Evolutionary conservation across 2,797 vertebrate species (phyloP).

Genomic region (Lagorchestes hirsutus): DNA sequence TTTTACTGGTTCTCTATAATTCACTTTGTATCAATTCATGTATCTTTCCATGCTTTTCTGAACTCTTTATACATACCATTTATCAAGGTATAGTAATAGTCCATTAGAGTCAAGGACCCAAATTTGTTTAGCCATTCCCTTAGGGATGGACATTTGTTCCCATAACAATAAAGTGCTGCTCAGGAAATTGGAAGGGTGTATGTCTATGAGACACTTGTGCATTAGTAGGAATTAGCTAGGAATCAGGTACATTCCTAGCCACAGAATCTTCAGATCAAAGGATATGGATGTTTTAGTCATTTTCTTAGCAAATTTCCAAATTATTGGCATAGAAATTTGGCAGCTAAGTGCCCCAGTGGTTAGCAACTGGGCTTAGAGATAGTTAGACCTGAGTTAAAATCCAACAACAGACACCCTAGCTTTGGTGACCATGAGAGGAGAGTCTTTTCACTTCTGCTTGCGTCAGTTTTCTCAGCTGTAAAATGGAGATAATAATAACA

Average conservation of each 20-base stretch:
- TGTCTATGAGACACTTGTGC: background rate
- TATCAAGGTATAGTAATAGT: background rate
- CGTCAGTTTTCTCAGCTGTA: background rate
- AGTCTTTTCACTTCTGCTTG: background rate
- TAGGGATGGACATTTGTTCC: background rate
- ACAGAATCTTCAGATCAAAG: background rate
- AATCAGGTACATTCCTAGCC: background rate
- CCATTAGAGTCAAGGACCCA: background rate
- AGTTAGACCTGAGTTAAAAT: background rate
- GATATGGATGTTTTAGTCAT: background rate
- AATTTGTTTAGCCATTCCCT: background rate
- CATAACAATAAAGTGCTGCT: background rate
- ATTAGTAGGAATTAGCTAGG: background rate
- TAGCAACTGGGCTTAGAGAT: background rate
- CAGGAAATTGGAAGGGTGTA: background rate
- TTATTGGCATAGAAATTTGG: background rate
- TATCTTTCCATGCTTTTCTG: background rate
- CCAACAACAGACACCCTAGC: background rate
- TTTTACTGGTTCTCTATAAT: background rate
- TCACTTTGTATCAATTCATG: background rate
- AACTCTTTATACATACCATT: background rate
- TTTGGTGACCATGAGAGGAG: background rate
- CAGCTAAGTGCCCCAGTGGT: background rate
- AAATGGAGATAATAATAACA: background rate
- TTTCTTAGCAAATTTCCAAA: background rate